These are phyloP conservation scores for Saccopteryx bilineata DNA, from an alignment of 2,113 vertebrate genomes.

Conservation along the genomic window DNA sequence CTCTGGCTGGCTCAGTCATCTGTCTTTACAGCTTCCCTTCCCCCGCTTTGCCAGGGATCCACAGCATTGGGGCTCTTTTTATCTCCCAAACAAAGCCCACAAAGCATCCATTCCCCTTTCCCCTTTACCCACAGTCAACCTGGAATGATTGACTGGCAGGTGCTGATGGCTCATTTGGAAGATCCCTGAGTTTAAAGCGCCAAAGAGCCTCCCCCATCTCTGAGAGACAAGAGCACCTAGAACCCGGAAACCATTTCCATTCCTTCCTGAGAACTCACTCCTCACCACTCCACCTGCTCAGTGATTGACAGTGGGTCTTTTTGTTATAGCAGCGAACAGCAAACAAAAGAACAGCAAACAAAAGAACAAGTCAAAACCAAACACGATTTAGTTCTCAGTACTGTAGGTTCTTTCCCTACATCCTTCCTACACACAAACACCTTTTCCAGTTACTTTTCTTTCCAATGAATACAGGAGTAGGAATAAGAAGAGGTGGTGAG, in stretches of 20 bases:
- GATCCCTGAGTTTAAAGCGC: not conserved
- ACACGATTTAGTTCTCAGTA: not conserved
- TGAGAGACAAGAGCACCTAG: not conserved
- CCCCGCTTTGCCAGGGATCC: not conserved
- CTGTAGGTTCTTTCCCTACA: not conserved
- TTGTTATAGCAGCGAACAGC: not conserved
- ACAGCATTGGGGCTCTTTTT: not conserved
- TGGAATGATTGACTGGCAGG: not conserved
- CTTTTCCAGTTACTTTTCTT: not conserved
- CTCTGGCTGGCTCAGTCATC: not conserved
- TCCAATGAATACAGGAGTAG: not conserved
- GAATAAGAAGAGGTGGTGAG: not conserved
- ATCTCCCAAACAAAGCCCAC: not conserved
- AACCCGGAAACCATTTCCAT: not conserved
- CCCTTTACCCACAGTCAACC: not conserved
- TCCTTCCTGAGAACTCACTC: not conserved
- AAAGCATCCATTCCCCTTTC: not conserved
- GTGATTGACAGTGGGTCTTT: not conserved
- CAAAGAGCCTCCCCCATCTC: not conserved
- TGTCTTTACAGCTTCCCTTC: not conserved
- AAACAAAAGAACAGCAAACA: too few species aligned
- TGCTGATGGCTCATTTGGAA: not conserved
- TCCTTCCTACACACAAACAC: not conserved
- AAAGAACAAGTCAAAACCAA: not conserved
- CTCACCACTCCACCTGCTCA: not conserved